phyloP scores from a whole-genome alignment of 2,888 invertebrate genomes.

The Ferrisia virgata region DNA sequence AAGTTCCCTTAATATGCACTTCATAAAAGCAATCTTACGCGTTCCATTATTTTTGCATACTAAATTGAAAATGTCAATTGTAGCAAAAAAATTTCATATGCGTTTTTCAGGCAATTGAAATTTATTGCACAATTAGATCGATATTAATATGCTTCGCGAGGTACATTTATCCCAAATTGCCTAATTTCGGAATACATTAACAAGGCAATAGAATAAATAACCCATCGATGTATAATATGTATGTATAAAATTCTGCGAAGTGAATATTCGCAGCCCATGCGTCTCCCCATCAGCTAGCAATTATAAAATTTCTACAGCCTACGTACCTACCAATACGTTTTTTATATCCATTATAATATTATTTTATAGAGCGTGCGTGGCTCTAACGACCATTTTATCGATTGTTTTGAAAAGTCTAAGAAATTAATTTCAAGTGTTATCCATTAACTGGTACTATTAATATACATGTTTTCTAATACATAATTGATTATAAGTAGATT shows the following conservation, averaged over 20 bases:
- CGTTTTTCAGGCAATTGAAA: background rate
- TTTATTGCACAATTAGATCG: background rate
- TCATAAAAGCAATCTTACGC: too few species aligned
- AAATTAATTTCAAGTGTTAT: background rate
- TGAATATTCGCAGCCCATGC: background rate
- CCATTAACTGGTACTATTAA: background rate
- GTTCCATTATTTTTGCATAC: too few species aligned
- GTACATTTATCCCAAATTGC: background rate
- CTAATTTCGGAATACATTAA: background rate
- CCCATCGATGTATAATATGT: background rate
- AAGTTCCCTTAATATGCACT: too few species aligned
- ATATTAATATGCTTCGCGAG: background rate
- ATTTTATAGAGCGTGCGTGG: background rate
- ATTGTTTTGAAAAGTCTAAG: background rate
- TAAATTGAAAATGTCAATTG: background rate
- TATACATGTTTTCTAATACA: background rate
- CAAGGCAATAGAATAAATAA: background rate
- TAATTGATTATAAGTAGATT: constrained; percentile 11
- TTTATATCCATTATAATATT: background rate
- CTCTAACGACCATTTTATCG: background rate
- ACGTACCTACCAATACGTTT: too few species aligned
- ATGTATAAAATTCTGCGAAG: background rate
- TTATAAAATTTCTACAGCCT: background rate
- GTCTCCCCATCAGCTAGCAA: background rate
- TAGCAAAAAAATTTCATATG: background rate